Base-by-base conservation (phyloP, 1,140 invertebrate species). In the Plectrocnemia conspersa region DNA sequence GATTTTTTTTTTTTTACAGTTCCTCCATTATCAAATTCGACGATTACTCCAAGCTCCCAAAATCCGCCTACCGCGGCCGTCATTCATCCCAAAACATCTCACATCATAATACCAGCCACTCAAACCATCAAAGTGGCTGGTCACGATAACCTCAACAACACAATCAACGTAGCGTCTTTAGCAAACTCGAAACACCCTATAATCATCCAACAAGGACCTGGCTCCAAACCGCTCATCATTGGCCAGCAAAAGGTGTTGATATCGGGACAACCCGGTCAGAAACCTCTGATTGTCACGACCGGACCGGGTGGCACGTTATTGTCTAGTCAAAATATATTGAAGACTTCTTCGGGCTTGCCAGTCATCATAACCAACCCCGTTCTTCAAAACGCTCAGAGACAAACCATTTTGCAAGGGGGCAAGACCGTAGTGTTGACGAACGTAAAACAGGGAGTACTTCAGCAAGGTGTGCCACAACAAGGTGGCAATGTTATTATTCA, bases 381-480 rank as follows among this genome's bases (percentile, higher is more conserved):
- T 13, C 45, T 61, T 11, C 59, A 61, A 29, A 55, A 61, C 15
- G 49, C 58, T 1, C 58, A 60, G 27, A 54, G 58, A 10, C 57
- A 59, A 16, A 44, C 57, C 1, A 54, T 59, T 3, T 11, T 55
- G n/a, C 71, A 72, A 44, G 67, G 66, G 0, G 71, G 70, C 0
- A 70, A 71, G 13, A 74, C 74, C 55, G 67, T 71, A 2, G 72
- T 73, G 15, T 56, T 75, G 5, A 49, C 74, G 45, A 73, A 71
- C 19, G 71, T 75, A 46, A 75, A 75, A 52, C 68, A 70, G 32
- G 46, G 50, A 22, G 38, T 46, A 6, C 38, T 54, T 6, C 57
- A 59, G 22, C 52, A 55, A 13, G 13, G 40, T n/a, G 22, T 32
- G 9, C 36, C 16, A 2, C 33, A 35, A 22, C 47, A 29, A 47